A percentile compares a stretch with the other conserved stretches of the same genome.
phyloP scores from a whole-genome alignment of 2,888 invertebrate species.

The Agrotis clavis region DNA sequence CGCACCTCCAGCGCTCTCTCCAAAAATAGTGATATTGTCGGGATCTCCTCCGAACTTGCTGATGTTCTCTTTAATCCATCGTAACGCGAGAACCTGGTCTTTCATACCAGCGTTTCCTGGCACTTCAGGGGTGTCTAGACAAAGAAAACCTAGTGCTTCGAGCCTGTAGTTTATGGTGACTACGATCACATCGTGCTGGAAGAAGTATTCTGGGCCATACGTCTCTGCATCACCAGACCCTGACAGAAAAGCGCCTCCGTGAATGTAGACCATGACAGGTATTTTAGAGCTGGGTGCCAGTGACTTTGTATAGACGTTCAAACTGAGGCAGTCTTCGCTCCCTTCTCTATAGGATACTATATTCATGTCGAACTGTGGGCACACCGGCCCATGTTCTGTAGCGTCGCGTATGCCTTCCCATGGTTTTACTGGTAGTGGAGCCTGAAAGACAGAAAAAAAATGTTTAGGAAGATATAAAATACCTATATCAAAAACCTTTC shows the following conservation, averaged over 20 bases:
- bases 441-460: conserved; percentile 62
- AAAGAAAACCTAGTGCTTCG: conserved; percentile 75
- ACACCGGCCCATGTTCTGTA: conserved; percentile 77
- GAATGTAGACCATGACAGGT: conserved; percentile 86
- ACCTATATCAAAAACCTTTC: too few species aligned
- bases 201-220: conserved; percentile 81
- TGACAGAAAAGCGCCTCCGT: conserved; percentile 82
- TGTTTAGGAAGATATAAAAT: background rate
- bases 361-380: conserved; percentile 79
- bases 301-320: conserved; percentile 80
- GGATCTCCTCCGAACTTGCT: conserved; percentile 79
- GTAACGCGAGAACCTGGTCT: conserved; percentile 80
- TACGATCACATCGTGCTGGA: conserved; percentile 81
- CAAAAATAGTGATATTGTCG: conserved; percentile 82
- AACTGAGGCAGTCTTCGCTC: conserved; percentile 80
- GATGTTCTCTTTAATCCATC: conserved; percentile 80
- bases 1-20: conserved; percentile 83
- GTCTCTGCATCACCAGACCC: conserved; percentile 79
- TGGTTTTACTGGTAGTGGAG: conserved; percentile 74
- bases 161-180: conserved; percentile 86
- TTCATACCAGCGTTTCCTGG: conserved; percentile 85
- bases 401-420: conserved; percentile 81
- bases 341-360: conserved; percentile 70
- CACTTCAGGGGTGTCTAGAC: conserved; percentile 75
- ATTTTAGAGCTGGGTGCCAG: conserved; percentile 65